phyloP scores from a whole-genome alignment of 2,113 vertebrate genomes.

The Chionis minor region DNA sequence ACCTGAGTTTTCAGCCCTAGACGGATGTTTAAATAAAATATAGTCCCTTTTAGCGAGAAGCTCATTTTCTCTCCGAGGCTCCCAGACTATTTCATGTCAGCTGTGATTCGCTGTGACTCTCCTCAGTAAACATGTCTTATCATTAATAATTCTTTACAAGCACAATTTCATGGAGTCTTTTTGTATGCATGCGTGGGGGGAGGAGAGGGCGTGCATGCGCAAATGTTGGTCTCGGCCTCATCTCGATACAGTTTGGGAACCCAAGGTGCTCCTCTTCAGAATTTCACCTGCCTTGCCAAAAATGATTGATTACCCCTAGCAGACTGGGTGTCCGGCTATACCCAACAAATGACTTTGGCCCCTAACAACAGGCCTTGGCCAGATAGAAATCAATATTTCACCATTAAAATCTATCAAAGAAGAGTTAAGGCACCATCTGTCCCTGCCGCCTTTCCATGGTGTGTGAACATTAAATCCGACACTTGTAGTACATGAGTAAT shows the following conservation, averaged over 20 bases:
- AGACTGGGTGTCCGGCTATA: constrained; percentile 90
- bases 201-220: constrained; percentile 33
- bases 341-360: constrained; percentile 99
- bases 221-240: constrained; percentile 63
- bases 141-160: constrained; percentile 89
- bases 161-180: constrained; percentile 70
- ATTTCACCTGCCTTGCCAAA: constrained; percentile 87
- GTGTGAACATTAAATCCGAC: constrained; percentile 97
- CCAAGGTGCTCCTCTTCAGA: constrained; percentile 81
- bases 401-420: constrained; percentile 99
- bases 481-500: constrained; percentile 97
- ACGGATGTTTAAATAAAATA: constrained; percentile 92
- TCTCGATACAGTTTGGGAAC: constrained; percentile 75
- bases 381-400: constrained; percentile 99
- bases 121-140: constrained; percentile 91
- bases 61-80: constrained; percentile 85
- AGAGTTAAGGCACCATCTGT: constrained; percentile 97
- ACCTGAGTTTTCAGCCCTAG: constrained; percentile 88
- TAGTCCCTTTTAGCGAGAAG: constrained; percentile 90
- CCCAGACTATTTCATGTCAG: constrained; percentile 85
- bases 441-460: constrained; percentile 91
- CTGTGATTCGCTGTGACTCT: constrained; percentile 87
- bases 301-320: constrained; percentile 92
- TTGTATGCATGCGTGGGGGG: background rate
- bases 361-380: constrained; percentile 97